Base-by-base conservation (phyloP, 2,888 invertebrate species). In the Notodonta dromedarius region DNA sequence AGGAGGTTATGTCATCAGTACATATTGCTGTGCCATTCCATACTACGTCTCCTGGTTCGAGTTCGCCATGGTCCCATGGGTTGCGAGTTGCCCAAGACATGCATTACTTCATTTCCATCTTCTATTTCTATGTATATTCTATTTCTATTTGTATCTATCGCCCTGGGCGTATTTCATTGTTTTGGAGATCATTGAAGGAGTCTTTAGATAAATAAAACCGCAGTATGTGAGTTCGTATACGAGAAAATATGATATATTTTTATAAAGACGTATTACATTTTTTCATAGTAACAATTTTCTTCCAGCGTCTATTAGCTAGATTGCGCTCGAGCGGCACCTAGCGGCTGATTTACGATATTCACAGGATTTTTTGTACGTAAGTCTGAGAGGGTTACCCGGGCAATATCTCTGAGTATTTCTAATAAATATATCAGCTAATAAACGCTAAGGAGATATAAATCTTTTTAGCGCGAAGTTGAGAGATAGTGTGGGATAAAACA, bases 381-480 rank as follows among this genome's bases (percentile, higher is more conserved):
- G 71, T 77, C 78, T 58, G 78, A 73, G 79, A 76, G 76, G 78
- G 79, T 80, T 81, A 82, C 80, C 78, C 69, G 59, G 72, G 81
- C 84, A 90, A 91, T 91, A 89, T 88, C 85, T 88, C 79, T 85
- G 81, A 88, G 89, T 90, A 89, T 85, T 72, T 74, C 79, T 86
- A 89, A 92, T 91, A 91, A 89, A 92, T 91, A 90, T 89, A 87
- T 88, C 71, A 74, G 85, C 91, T 91, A 92, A 92, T 92, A 92
- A 90, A 89, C 86, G 86, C 87, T 86, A 87, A 87, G 88, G 82
- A 78, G 82, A 70, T 74, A 88, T 91, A 90, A 89, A 91, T 91
- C 91, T 88, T 85, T 84, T 85, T 84, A 84, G 81, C 86, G 71
- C 75, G 69, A 70, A 74, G 69, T 69, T 65, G 56, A 67, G 62